Evolutionary conservation across 2,113 vertebrate species (phyloP).

Genomic region (Chitala chitala): DNA sequence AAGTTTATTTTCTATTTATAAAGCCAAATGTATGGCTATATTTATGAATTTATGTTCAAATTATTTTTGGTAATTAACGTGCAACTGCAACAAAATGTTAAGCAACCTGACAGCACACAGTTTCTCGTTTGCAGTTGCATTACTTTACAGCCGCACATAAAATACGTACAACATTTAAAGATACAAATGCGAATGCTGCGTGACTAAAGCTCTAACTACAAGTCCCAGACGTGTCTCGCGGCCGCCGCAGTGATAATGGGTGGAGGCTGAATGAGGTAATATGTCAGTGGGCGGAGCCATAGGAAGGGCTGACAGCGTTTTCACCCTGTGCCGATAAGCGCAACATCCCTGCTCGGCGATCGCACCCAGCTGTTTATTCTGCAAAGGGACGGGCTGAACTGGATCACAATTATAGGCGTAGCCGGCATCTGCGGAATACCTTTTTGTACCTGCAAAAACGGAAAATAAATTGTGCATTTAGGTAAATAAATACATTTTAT

Average conservation of each 20-base stretch:
- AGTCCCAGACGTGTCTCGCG: constrained; percentile 48
- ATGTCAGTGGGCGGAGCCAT: constrained; percentile 23
- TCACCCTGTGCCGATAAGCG: constrained; percentile 15
- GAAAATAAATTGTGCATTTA: neutral
- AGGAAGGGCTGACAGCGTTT: constrained; percentile 17
- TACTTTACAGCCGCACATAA: too few species aligned
- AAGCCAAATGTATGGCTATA: too few species aligned
- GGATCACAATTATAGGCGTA: constrained; percentile 17
- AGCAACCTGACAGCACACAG: too few species aligned
- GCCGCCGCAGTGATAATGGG: constrained; percentile 59
- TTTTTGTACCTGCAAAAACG: neutral
- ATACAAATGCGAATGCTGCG: neutral
- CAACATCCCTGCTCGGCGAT: constrained; percentile 11
- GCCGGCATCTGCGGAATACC: constrained; percentile 21
- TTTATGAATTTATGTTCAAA: too few species aligned
- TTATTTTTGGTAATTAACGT: too few species aligned
- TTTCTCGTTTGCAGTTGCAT: too few species aligned
- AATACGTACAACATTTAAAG: too few species aligned
- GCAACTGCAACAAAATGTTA: too few species aligned
- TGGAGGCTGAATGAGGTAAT: constrained; percentile 44
- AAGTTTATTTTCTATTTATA: too few species aligned
- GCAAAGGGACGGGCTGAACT: constrained; percentile 29
- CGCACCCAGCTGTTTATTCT: constrained; percentile 15
- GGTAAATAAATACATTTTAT: constrained; percentile 4
- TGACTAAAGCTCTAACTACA: constrained; percentile 32